These are phyloP conservation scores for Rotaria macrura DNA, from an alignment of 2,888 invertebrate genomes.

Conservation along the genomic window DNA sequence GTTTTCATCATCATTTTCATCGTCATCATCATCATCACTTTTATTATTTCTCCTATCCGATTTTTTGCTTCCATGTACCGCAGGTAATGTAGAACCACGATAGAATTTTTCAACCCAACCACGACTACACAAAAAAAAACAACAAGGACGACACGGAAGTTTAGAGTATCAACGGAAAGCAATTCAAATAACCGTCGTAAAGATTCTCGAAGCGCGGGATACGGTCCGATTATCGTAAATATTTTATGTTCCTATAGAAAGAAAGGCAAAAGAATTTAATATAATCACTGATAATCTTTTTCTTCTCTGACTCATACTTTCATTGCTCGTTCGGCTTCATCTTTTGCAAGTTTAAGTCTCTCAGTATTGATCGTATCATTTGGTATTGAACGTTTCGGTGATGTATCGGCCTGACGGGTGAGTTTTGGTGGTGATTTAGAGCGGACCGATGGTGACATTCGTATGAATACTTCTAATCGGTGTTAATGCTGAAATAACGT, in stretches of 20 bases:
- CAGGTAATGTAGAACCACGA: constrained; percentile 31
- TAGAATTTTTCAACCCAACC: constrained; percentile 51
- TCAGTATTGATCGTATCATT: constrained; percentile 22
- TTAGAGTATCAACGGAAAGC: not conserved
- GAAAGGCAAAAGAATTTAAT: no score
- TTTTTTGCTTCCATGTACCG: not conserved
- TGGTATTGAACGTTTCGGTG: not conserved
- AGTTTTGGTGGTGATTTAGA: constrained; percentile 1
- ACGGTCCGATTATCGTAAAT: constrained; percentile 50
- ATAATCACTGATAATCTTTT: not conserved
- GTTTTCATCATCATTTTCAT: constrained; percentile 38
- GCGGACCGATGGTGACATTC: not conserved
- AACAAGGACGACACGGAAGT: not conserved
- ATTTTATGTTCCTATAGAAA: constrained; percentile 41
- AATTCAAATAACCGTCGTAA: constrained; percentile 36
- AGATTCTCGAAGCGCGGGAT: constrained; percentile 44
- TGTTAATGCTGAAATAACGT: not conserved
- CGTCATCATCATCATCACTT: constrained; percentile 44
- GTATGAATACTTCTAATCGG: not conserved
- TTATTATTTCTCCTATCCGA: constrained; percentile 41
- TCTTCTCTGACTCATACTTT: not conserved
- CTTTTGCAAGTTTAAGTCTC: constrained; percentile 32
- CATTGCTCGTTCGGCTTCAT: constrained; percentile 33
- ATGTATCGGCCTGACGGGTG: not conserved
- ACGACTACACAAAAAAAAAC: constrained; percentile 35